Conservation (phyloP, 2,113 vertebrate species). For the Sminthopsis crassicaudata region DNA sequence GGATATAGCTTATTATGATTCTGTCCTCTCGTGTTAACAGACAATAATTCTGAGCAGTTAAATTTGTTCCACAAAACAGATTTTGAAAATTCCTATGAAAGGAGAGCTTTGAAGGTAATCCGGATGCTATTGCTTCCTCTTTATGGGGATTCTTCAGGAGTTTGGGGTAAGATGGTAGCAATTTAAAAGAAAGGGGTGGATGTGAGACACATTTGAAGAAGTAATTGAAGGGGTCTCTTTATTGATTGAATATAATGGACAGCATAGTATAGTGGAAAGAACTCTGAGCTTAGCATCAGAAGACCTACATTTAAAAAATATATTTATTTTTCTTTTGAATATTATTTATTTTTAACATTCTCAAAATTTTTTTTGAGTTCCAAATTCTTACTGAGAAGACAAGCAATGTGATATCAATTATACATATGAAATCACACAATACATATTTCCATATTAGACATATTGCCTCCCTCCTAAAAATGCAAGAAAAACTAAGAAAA, state of each 20-base stretch:
- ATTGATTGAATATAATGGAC: neutral
- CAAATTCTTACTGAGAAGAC: neutral
- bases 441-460: neutral
- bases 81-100: neutral
- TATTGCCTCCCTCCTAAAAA: neutral
- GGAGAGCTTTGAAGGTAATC: neutral
- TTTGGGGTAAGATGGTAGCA: neutral
- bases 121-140: neutral
- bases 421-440: neutral
- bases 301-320: neutral
- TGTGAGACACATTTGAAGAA: neutral
- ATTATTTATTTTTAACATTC: neutral
- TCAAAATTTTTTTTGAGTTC: neutral
- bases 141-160: neutral
- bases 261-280: neutral
- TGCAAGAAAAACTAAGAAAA: neutral
- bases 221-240: neutral
- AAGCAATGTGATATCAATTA: neutral
- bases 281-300: neutral
- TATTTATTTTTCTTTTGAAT: neutral
- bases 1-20: neutral
- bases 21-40: neutral
- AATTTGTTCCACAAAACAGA: neutral
- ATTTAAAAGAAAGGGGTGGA: neutral
- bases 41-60: neutral